Conservation (phyloP, 2,113 vertebrate genomes). For the Ceyx margarethae region DNA sequence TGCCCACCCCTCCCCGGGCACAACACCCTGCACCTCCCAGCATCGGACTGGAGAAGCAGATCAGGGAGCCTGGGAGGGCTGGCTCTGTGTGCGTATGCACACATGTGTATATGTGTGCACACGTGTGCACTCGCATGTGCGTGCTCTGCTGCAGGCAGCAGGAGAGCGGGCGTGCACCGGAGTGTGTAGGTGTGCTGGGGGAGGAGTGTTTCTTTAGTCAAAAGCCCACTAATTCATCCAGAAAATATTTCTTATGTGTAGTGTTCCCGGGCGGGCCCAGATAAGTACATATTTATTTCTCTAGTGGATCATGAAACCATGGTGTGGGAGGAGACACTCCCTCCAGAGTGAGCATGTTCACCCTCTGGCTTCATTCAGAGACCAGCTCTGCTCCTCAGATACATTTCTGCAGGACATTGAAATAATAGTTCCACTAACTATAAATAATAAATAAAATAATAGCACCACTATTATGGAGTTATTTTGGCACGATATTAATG, state of each 20-base stretch:
- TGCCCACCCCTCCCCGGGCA: not conserved
- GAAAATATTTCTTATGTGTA: not conserved
- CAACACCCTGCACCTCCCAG: not conserved
- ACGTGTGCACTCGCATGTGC: accelerated
- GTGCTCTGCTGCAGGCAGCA: not conserved
- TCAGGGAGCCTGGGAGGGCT: not conserved
- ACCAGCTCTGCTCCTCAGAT: not conserved
- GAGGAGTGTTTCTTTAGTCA: not conserved
- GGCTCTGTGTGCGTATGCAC: accelerated
- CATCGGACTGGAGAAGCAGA: not conserved
- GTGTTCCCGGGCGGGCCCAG: not conserved
- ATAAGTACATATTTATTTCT: not conserved
- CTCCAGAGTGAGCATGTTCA: accelerated
- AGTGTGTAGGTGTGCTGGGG: not conserved
- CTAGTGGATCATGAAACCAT: accelerated
- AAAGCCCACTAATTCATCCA: not conserved
- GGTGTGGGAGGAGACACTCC: not conserved
- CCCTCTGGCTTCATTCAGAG: not conserved
- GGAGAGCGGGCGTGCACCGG: not conserved
- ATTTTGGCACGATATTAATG: not conserved
- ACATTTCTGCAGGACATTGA: not conserved
- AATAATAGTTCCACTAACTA: not conserved
- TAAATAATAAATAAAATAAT: not conserved
- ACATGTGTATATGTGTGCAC: not conserved
- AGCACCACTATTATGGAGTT: accelerated